phyloP scores from a whole-genome alignment of 1,140 invertebrate species.

The Batillaria attramentaria region DNA sequence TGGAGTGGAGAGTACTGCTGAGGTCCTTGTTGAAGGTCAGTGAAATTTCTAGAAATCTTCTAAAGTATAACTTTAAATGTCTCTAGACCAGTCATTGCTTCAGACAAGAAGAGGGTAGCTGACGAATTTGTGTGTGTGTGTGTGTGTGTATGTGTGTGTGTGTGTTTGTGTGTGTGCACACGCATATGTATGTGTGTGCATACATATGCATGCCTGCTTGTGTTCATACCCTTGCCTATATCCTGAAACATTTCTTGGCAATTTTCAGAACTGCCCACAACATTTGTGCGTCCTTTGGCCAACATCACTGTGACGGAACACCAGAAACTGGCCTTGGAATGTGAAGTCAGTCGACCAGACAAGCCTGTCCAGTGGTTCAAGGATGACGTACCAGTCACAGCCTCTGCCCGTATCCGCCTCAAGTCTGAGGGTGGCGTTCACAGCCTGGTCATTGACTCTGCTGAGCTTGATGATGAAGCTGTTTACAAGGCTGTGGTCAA shows the following conservation, averaged over 20 bases:
- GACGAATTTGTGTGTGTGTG: too few species aligned
- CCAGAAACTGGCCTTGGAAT: constrained; percentile 61
- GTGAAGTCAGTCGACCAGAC: constrained; percentile 81
- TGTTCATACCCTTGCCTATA: not conserved
- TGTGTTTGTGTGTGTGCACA: not conserved
- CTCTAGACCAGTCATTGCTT: too few species aligned
- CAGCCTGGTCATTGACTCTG: constrained; percentile 78
- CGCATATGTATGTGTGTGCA: not conserved
- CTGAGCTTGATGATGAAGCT: constrained; percentile 82
- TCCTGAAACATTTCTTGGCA: not conserved
- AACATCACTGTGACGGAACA: constrained; percentile 56
- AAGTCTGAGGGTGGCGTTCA: constrained; percentile 84
- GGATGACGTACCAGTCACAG: constrained; percentile 76
- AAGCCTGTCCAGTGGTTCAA: constrained; percentile 86
- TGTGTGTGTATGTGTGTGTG: constrained; percentile 8
- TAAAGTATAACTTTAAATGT: not conserved
- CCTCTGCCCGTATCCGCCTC: constrained; percentile 88
- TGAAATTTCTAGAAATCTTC: not conserved
- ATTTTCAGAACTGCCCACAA: constrained; percentile 56
- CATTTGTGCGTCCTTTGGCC: constrained; percentile 61
- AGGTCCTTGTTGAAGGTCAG: constrained; percentile 45
- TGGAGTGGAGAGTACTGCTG: constrained; percentile 41
- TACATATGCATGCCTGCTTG: not conserved
- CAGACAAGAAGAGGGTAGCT: too few species aligned
- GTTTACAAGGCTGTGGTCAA: constrained; percentile 78